These are phyloP conservation scores for Atrina japonica DNA, from an alignment of 2,888 invertebrate genomes.

Conservation along the genomic window DNA sequence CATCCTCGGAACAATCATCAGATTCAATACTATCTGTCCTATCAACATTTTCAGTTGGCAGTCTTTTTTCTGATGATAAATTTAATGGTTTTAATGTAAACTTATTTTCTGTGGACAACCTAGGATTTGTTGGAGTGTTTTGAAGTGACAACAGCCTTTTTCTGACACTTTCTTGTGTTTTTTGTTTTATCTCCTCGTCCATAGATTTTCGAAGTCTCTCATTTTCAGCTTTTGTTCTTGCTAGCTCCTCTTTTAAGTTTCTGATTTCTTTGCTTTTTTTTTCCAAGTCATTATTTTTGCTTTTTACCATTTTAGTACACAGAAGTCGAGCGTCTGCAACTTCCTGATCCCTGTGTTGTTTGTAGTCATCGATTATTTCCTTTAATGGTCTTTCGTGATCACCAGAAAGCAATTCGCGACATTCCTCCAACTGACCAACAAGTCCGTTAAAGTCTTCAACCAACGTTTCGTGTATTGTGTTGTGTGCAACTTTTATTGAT, in stretches of 20 bases:
- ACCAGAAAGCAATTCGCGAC: slow-evolving; percentile 11
- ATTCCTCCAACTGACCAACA: slow-evolving; percentile 5
- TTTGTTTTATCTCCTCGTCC: slow-evolving; percentile 15
- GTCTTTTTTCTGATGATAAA: too few relatives aligned
- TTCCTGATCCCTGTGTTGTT: slow-evolving; percentile 14
- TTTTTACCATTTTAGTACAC: slow-evolving; percentile 19
- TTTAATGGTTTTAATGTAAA: too few relatives aligned
- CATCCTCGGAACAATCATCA: slow-evolving; percentile 2
- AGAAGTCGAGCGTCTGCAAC: slow-evolving; percentile 5
- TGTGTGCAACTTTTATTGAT: slow-evolving; percentile 13
- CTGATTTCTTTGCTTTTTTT: slow-evolving; percentile 26
- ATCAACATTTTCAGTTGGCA: too few relatives aligned
- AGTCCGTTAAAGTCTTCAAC: slow-evolving; percentile 11
- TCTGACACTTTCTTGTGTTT: slow-evolving; percentile 14
- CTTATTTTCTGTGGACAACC: too few relatives aligned
- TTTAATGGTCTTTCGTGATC: slow-evolving; percentile 7
- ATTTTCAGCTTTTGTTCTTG: slow-evolving; percentile 7
- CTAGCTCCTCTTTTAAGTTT: slow-evolving; percentile 18
- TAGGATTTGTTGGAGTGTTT: too few relatives aligned
- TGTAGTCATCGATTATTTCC: slow-evolving; percentile 16
- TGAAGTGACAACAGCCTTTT: slow-evolving; percentile 12
- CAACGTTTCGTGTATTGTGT: slow-evolving; percentile 11
- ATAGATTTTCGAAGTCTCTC: slow-evolving; percentile 18
- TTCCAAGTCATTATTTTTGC: slow-evolving; percentile 18
- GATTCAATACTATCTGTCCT: neutral